Percentiles rank a stretch among this genome's conserved stretches.
Conservation (phyloP, 1,140 invertebrate genomes). For the Diprion similis region DNA sequence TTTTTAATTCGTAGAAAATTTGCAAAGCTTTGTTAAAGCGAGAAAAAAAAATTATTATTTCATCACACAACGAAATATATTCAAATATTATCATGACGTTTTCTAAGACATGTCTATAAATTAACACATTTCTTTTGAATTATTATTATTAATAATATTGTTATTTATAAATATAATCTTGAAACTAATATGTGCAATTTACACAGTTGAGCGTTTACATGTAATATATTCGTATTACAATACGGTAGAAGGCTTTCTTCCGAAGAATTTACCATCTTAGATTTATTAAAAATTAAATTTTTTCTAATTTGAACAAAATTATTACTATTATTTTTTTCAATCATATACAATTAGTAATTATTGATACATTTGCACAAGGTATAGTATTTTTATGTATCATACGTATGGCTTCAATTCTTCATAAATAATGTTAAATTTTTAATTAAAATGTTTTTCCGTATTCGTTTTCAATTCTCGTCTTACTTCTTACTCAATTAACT, state of each 20-base stretch:
- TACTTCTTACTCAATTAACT: not conserved
- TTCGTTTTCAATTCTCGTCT: not conserved
- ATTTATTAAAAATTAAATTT: not conserved
- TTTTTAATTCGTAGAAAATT: too few species aligned
- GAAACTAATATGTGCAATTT: not conserved
- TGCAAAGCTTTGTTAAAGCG: too few species aligned
- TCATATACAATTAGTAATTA: not conserved
- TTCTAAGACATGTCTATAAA: too few species aligned
- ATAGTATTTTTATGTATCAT: not conserved
- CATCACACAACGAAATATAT: too few species aligned
- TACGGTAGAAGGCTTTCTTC: not conserved
- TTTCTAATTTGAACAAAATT: not conserved
- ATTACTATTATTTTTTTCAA: not conserved
- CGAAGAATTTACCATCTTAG: not conserved
- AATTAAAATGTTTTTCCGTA: not conserved
- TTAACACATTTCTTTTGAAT: too few species aligned
- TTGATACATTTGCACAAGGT: too few species aligned
- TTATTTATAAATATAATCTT: not conserved
- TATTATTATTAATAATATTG: too few species aligned
- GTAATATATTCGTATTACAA: not conserved
- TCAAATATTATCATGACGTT: too few species aligned
- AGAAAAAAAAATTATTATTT: too few species aligned
- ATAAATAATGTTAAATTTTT: not conserved
- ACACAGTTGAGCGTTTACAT: constrained; percentile 3
- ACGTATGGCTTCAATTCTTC: not conserved